These are phyloP conservation scores for Cisticola juncidis DNA, from an alignment of 2,113 vertebrate species.

Conservation along the genomic window DNA sequence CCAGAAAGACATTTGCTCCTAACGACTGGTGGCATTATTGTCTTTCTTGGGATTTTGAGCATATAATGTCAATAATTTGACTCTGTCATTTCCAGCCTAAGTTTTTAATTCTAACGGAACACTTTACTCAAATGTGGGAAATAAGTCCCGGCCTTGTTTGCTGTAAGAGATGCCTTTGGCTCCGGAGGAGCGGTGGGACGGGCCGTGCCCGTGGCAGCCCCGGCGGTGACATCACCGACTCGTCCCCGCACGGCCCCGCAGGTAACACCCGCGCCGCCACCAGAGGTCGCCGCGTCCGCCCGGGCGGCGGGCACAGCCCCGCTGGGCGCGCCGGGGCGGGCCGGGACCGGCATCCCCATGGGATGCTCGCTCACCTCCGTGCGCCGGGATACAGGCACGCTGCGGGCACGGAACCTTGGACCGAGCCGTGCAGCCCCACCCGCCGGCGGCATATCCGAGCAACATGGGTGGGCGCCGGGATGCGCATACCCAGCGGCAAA, in stretches of 20 bases:
- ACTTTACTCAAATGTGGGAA: no score
- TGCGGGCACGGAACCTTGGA: fast-evolving
- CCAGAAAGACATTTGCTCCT: fast-evolving
- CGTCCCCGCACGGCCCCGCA: not conserved
- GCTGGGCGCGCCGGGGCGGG: not conserved
- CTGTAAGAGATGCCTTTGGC: fast-evolving
- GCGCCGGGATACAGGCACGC: not conserved
- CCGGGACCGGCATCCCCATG: not conserved
- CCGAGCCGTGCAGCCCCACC: not conserved
- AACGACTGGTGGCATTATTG: fast-evolving
- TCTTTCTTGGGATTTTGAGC: not conserved
- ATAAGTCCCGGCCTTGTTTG: fast-evolving
- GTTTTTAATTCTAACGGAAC: not conserved
- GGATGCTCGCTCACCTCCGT: not conserved
- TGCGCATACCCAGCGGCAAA: not conserved
- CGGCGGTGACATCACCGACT: not conserved
- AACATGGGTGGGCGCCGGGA: not conserved
- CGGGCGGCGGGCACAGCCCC: not conserved
- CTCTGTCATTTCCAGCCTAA: not conserved
- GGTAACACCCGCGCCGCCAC: not conserved
- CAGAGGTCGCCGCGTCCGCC: not conserved
- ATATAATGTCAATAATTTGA: not conserved
- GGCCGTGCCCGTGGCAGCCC: not conserved
- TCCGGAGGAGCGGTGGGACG: fast-evolving
- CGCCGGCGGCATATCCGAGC: not conserved